Evolutionary conservation across 2,888 invertebrate species (phyloP), one percentile per base, ranked within the genome.

Genomic region (Eueremaeus valkanovi): DNA sequence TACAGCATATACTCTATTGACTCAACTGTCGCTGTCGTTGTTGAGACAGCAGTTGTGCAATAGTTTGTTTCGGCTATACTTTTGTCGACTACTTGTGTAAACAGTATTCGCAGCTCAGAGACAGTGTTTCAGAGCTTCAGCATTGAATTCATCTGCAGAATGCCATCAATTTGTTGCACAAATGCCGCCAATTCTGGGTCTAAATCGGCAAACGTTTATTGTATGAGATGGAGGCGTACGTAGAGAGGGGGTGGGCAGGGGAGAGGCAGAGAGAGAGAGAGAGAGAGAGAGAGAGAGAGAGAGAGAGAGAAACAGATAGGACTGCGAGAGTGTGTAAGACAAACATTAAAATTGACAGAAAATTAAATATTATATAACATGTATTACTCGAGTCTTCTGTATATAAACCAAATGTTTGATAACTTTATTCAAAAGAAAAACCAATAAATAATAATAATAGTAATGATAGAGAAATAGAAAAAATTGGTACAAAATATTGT

Each of bases 401-500:
- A 31, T 13, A 55, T 9, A 27, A 55, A 55, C 24, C 55, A 55
- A 55, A 58, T 58, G 58, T 58, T 58, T 58, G 58, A 58, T 58
- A 58, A 58, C 58, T 58, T 36, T 21, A 66, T 66, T 36, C n/a
- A 18, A 58, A 58, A 66, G 31, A 16, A 36, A 66, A 66, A 29
- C 58, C 31, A 66, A 66, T 66, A 66, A 33, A 66, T 66, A 36
- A 36, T n/a, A 66, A 66, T 36, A 66, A 61, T 58, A 45, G 18
- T 45, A 45, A 45, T 45, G 45, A 33, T 29, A 58, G 9, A 31
- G 33, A 31, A 61, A 9, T 11, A 33, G 31, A 21, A 61, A 31
- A 66, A 11, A 13, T 66, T 21, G 9, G 33, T 9, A 36, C 63
- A 66, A 61, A 61, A 55, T 21, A 66, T 66, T 36, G 36, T 66